Percentiles rank a stretch among this genome's conserved stretches.
phyloP scores from a whole-genome alignment of 1,140 invertebrate species.

The Brachystomella parvula region DNA sequence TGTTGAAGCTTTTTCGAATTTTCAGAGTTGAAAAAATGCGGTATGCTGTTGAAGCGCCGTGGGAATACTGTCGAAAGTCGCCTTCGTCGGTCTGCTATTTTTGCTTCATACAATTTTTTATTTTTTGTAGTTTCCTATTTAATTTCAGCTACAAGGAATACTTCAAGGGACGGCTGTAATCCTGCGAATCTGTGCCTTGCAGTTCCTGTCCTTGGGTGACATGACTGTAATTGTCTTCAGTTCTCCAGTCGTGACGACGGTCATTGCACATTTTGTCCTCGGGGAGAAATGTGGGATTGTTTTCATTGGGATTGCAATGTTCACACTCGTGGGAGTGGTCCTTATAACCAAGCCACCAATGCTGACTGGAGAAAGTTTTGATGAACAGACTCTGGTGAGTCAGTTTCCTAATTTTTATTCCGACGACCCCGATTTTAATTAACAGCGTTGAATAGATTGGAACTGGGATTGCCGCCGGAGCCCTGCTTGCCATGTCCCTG shows the following conservation, averaged over 20 bases:
- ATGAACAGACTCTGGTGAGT: constrained; percentile 11
- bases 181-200: constrained; percentile 12
- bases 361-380: constrained; percentile 19
- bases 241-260: constrained; percentile 11
- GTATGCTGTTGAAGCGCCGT: neutral
- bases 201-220: constrained; percentile 21
- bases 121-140: neutral
- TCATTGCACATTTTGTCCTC: constrained; percentile 27
- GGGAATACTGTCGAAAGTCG: neutral
- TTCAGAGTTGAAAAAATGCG: neutral
- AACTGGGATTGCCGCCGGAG: constrained; percentile 13
- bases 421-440: neutral
- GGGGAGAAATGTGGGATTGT: constrained; percentile 21
- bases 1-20: too few relatives aligned
- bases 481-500: constrained; percentile 18
- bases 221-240: constrained; percentile 24
- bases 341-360: constrained; percentile 26
- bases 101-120: neutral
- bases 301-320: constrained; percentile 11
- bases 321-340: constrained; percentile 16
- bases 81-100: neutral
- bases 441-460: constrained; percentile 19
- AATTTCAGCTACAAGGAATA: constrained; percentile 17
- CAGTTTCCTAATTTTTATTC: neutral
- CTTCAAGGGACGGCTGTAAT: constrained; percentile 17